Evolutionary conservation across 1,140 invertebrate genomes (phyloP), one percentile per base, ranked within the genome.

Genomic region (Geopemphigus sp.): DNA sequence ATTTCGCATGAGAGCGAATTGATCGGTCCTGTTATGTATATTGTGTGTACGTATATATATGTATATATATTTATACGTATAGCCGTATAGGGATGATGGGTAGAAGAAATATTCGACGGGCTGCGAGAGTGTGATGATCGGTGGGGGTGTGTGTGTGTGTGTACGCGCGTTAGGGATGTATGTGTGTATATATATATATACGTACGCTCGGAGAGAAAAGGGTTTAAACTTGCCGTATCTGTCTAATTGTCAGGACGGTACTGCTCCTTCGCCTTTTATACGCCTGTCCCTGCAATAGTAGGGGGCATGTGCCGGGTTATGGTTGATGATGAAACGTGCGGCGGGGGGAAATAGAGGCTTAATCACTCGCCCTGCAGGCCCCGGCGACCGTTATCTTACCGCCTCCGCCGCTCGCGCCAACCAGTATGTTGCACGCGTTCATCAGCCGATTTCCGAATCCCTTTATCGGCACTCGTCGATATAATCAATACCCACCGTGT

Each of bases 171-270:
- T 83, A 82, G 80, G 83, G 81, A 80, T 82, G 76, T 78, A 56
- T 81, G 64, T 81, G 82, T 83, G 82, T 83, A 82, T 82, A 80
- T n/a, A n/a, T n/a, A n/a, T n/a, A 82, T 81, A 57, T 82, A 74
- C 47, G 17, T 39, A 45, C 32, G 32, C 50, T 11, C 50, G 76
- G 83, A 84, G 83, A 66, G 66, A 68, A 76, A 61, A 72, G 47
- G 74, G 74, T 78, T 78, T 76, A 76, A 76, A 76, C 73, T 76
- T 78, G 74, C 74, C 74, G 74, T 78, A 78, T 78, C 74, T 78
- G 74, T 78, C 74, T 78, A 78, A 78, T 78, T 78, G 74, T 78
- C 74, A 78, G 74, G 56, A 57, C 74, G 74, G 57, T 78, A 61
- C 56, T 22, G 17, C 53, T 45, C 57, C 74, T 32, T 72, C 47